Conservation (phyloP, 1,140 invertebrate species). For the Microplitis mediator region DNA sequence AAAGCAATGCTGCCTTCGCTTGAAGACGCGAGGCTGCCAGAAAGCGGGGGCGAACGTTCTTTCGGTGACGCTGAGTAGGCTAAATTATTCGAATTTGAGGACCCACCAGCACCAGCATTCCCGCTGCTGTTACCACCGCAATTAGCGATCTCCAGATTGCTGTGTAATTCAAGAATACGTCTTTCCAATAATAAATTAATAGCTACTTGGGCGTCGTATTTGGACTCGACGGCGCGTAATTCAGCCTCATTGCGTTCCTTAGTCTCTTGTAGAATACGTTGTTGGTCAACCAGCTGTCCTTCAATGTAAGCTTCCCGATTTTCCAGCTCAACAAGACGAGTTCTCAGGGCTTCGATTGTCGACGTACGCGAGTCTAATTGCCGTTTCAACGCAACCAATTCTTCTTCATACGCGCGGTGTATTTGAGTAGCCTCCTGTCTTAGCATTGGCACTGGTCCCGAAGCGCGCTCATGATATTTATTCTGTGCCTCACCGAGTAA, state of each 20-base stretch:
- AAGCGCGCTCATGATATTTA: conserved; percentile 50
- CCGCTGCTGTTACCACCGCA: conserved; percentile 10
- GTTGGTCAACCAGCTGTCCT: conserved; percentile 57
- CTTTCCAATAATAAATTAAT: conserved; percentile 73
- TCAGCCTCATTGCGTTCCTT: conserved; percentile 63
- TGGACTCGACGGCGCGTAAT: conserved; percentile 70
- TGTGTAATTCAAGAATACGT: conserved; percentile 69
- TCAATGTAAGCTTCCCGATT: conserved; percentile 60
- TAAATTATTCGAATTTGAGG: conserved; percentile 41
- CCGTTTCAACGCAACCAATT: conserved; percentile 55
- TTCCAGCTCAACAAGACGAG: conserved; percentile 59
- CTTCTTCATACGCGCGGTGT: conserved; percentile 54
- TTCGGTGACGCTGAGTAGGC: conserved; percentile 57
- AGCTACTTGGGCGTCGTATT: conserved; percentile 72
- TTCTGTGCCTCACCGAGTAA: conserved; percentile 60
- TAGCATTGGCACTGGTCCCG: conserved; percentile 43
- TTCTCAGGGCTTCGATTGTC: conserved; percentile 53
- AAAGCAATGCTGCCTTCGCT: conserved; percentile 59
- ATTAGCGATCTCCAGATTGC: conserved; percentile 60
- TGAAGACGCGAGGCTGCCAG: conserved; percentile 58
- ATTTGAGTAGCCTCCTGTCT: conserved; percentile 51
- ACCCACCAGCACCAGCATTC: no score
- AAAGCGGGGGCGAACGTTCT: conserved; percentile 57
- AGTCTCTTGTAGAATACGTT: conserved; percentile 59
- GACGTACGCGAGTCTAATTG: conserved; percentile 57